phyloP scores from a whole-genome alignment of 2,888 invertebrate species.

The Papilio gigon region DNA sequence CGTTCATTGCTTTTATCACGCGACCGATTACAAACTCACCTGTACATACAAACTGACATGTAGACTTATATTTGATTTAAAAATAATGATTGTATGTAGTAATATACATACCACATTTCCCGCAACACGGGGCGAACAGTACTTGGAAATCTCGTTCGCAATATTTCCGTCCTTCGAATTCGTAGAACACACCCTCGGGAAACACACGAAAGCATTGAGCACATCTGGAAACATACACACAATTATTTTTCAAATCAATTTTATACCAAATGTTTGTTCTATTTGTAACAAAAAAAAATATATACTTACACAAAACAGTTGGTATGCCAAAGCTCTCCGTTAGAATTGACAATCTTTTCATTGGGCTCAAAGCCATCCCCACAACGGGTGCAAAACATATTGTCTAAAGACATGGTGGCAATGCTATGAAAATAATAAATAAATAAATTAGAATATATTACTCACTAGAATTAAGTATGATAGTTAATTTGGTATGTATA shows the following conservation, averaged over 20 bases:
- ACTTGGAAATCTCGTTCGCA: conserved; percentile 99
- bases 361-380: conserved; percentile 97
- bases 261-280: background rate
- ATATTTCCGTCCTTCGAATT: conserved; percentile 99
- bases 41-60: conserved; percentile 53
- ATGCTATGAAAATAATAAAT: conserved; percentile 61
- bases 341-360: conserved; percentile 99
- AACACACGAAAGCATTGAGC: conserved; percentile 99
- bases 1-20: conserved; percentile 99
- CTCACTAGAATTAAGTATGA: too few species aligned
- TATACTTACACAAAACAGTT: conserved; percentile 98
- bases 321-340: conserved; percentile 99
- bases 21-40: conserved; percentile 98
- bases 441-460: too few species aligned
- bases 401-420: conserved; percentile 91
- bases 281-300: conserved; percentile 19
- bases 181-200: conserved; percentile 98
- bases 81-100: background rate
- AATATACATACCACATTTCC: conserved; percentile 85
- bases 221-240: conserved; percentile 83
- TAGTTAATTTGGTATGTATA: background rate
- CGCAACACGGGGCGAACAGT: conserved; percentile 96
- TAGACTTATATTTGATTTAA: background rate
- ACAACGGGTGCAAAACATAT: conserved; percentile 97
- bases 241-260: background rate